Percentiles rank a stretch among this genome's conserved stretches.
Conservation (phyloP, 2,797 vertebrate genomes). For the Triplophysa bombifrons region DNA sequence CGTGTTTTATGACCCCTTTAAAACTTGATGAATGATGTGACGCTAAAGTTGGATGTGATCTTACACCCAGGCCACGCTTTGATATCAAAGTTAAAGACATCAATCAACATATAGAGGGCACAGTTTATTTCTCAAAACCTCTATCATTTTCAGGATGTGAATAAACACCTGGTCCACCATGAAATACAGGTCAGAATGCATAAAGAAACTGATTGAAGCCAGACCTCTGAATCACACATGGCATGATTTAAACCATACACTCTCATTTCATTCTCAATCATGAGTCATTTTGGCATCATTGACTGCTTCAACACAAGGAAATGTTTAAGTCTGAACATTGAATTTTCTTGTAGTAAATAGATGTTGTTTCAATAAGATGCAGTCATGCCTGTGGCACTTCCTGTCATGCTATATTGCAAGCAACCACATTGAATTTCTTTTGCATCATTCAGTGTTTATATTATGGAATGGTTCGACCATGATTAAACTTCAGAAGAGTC, state of each 20-base stretch:
- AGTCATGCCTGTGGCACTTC: conserved; percentile 23
- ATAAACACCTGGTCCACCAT: conserved; percentile 47
- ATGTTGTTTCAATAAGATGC: conserved; percentile 51
- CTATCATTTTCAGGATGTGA: not conserved
- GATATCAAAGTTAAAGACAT: not conserved
- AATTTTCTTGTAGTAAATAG: conserved; percentile 39
- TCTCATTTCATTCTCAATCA: conserved; percentile 29
- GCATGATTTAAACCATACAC: conserved; percentile 39
- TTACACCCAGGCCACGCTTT: not conserved
- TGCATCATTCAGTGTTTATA: conserved; percentile 29
- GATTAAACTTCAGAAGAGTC: not conserved
- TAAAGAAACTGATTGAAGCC: conserved; percentile 54
- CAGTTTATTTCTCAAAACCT: not conserved
- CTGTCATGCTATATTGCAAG: conserved; percentile 45
- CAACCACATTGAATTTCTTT: conserved; percentile 34
- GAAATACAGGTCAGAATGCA: conserved; percentile 53
- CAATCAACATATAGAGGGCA: not conserved
- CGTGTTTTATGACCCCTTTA: too few relatives aligned
- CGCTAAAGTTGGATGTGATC: not conserved
- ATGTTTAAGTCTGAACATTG: conserved; percentile 49
- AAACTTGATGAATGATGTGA: not conserved
- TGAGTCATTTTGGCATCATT: conserved; percentile 27
- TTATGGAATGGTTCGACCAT: conserved; percentile 2
- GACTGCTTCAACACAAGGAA: conserved; percentile 43
- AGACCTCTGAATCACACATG: conserved; percentile 38